Evolutionary conservation across 30 jellyfish, hydroid and myxozoan species (phyloP).

Genomic region (Cassiopea xamachana): DNA sequence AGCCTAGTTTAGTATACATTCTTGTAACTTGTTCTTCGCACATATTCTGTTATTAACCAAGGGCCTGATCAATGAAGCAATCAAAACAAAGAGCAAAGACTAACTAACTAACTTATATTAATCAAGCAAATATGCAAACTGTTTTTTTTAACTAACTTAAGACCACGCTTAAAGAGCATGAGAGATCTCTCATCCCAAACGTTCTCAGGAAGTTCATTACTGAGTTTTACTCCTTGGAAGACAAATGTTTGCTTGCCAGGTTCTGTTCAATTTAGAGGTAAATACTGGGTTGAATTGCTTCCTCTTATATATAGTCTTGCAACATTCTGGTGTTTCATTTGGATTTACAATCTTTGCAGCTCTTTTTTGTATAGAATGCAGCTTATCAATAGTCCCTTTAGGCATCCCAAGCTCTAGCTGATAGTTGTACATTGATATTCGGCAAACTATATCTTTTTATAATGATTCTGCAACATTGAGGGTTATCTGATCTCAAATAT

Average conservation of each 20-base stretch:
- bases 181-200: not conserved
- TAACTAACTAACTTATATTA: not conserved
- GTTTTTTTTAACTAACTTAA: not conserved
- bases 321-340: slow-evolving; percentile 14
- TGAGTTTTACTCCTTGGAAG: not conserved
- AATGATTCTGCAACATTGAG: slow-evolving; percentile 61
- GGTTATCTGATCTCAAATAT: slow-evolving; percentile 30
- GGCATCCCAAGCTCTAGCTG: slow-evolving; percentile 65
- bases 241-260: slow-evolving; percentile 7
- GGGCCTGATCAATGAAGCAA: not conserved
- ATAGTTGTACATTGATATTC: slow-evolving; percentile 37
- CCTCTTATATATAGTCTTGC: not conserved
- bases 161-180: not conserved
- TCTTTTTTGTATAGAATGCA: slow-evolving; percentile 55
- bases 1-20: no score
- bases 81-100: not conserved
- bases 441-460: slow-evolving; percentile 46
- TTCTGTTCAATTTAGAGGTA: not conserved
- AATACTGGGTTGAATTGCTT: not conserved
- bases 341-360: slow-evolving; percentile 50
- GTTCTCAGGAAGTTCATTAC: not conserved
- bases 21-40: not conserved
- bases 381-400: slow-evolving; percentile 64
- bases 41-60: not conserved
- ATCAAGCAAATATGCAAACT: not conserved